These are phyloP conservation scores for western clawed frog (Xenopus tropicalis) DNA, from an alignment of 2,113 vertebrate genomes.

Conservation along the genomic window UCB_Xtro_10.0 CM004446.2:5616001-5616500, in stretches of 20 bases:
- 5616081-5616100: too few relatives aligned
- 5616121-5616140: slow-evolving; percentile 68
- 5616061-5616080: neutral
- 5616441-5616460: neutral
- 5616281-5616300: slow-evolving; percentile 54
- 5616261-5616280: slow-evolving; percentile 45
- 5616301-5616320: too few relatives aligned
- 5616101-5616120: neutral
- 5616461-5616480: slow-evolving; percentile 28
- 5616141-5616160: slow-evolving; percentile 52
- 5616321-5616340: too few relatives aligned
- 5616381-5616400: neutral
- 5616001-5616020: too few relatives aligned
- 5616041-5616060: too few relatives aligned
- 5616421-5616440: neutral
- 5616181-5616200: slow-evolving; percentile 7
- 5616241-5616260: slow-evolving; percentile 3
- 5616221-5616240: too few relatives aligned
- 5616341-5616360: slow-evolving; percentile 22
- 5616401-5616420: neutral
- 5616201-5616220: too few relatives aligned
- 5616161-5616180: neutral
- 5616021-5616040: too few relatives aligned
- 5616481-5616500: slow-evolving; percentile 58
- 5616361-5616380: slow-evolving; percentile 22